Base-by-base conservation (phyloP, 2,113 vertebrate species). In the Strix uralensis region DNA sequence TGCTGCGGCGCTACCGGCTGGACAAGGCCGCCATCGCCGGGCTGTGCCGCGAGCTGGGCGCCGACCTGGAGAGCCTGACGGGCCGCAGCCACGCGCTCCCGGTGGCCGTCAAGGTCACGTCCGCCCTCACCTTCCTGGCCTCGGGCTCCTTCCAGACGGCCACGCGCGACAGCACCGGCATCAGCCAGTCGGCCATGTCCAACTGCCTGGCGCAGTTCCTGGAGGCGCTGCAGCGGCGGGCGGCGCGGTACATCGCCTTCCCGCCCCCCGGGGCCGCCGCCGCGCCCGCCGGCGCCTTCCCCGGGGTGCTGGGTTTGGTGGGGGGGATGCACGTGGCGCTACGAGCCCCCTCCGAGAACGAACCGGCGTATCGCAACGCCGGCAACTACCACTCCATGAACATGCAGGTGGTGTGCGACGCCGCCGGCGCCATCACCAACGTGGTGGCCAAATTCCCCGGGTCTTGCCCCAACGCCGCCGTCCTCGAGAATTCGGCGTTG, bases 111-210 rank as follows among this genome's bases (percentile, higher is more conserved):
- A 90, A 90, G 2, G 88, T 90, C 38, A 90, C 88, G 13, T 83
- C 88, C 9, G 88, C 88, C 5, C 73, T 90, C 46, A 57, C 88
- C 9, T 90, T 90, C 71, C 40, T 90, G 54, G 88, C 88, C 1
- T 90, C 88, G 11, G 88, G 88, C 9, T 90, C 88, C 4, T 90
- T 90, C 79, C 88, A 90, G 22, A 75, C 88, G 1, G 88, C 88
- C 2, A 82, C 87, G 1, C 87, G 79, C 13, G 61, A 82, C 78
- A 82, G 70, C 87, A 82, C 79, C 27, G 87, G 87, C 54, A 90
- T 90, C 88, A 90, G 88, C 62, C 88, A 90, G 62, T 83, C 87
- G 2, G 87, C 87, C 79, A 90, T 90, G 87, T 90, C 87, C 79
- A 90, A 90, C 62, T 90, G 87, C 70, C 15, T 90, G 87, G 87